Percentiles rank a stretch among this genome's conserved stretches.
Conservation (phyloP, 2,888 invertebrate species). For the Xylota sylvarum region DNA sequence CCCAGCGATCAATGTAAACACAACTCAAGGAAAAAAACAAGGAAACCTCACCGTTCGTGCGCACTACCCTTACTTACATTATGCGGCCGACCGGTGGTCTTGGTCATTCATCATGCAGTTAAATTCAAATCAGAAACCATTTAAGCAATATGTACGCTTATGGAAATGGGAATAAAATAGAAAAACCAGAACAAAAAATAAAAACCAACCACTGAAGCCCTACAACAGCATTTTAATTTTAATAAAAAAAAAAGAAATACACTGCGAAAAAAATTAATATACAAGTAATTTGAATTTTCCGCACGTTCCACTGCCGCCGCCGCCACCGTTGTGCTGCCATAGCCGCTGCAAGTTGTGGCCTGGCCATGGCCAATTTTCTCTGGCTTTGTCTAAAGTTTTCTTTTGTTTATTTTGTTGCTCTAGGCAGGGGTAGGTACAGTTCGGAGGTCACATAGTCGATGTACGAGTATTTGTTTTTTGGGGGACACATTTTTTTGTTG, state of each 20-base stretch:
- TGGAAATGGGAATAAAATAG: constrained; percentile 73
- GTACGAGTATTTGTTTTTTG: constrained; percentile 29
- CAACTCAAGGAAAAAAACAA: constrained; percentile 48
- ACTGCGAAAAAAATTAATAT: constrained; percentile 73
- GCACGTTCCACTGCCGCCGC: constrained; percentile 66
- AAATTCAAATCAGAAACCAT: constrained; percentile 80
- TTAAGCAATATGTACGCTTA: constrained; percentile 78
- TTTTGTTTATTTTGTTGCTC: constrained; percentile 63
- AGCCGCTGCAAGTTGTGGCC: constrained; percentile 51
- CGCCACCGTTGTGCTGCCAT: constrained; percentile 18
- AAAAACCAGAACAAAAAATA: constrained; percentile 34
- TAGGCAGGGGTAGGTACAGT: constrained; percentile 27
- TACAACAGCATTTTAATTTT: constrained; percentile 73
- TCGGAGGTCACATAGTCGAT: constrained; percentile 58
- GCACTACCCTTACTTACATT: constrained; percentile 44
- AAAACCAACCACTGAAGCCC: constrained; percentile 56
- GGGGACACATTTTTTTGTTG: constrained; percentile 56
- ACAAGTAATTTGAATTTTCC: constrained; percentile 77
- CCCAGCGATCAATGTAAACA: constrained; percentile 37
- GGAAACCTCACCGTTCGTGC: constrained; percentile 58
- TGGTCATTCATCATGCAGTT: constrained; percentile 79
- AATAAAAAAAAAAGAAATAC: constrained; percentile 67
- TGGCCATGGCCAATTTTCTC: constrained; percentile 71
- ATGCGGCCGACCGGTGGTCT: constrained; percentile 54
- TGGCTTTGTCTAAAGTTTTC: constrained; percentile 73